Evolutionary conservation across 1,140 invertebrate species (phyloP).

Genomic region (Ceratosolen solmsi): DNA sequence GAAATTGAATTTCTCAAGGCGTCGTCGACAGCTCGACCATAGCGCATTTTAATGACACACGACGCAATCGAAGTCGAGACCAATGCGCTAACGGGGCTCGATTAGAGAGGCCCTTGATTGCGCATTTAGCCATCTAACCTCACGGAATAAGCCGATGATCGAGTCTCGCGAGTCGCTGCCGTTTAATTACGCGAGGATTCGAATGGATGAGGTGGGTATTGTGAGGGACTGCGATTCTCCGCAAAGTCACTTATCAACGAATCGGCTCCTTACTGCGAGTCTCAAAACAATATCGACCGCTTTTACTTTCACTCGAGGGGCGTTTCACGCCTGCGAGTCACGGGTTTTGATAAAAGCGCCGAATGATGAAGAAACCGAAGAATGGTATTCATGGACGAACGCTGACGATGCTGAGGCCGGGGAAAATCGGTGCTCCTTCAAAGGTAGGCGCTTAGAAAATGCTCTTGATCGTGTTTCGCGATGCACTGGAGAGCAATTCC

Average conservation of each 20-base stretch:
- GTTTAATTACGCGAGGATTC: background rate
- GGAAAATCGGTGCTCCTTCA: background rate
- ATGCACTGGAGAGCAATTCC: background rate
- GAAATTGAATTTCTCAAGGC: conserved; percentile 30
- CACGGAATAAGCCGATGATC: conserved; percentile 71
- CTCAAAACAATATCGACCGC: no score
- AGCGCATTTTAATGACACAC: conserved; percentile 55
- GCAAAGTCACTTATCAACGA: background rate
- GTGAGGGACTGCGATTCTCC: no score
- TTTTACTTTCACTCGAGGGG: no score
- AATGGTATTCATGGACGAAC: background rate
- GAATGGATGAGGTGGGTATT: no score
- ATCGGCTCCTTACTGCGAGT: background rate
- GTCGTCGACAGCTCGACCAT: conserved; percentile 13
- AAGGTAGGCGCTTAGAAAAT: no score
- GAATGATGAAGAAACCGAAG: no score
- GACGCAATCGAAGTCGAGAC: conserved; percentile 60
- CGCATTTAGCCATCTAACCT: no score
- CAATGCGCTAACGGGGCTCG: background rate
- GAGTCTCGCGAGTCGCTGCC: conserved; percentile 51
- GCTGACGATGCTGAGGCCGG: background rate
- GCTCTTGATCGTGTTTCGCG: background rate
- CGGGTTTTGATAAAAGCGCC: background rate
- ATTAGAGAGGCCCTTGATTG: background rate
- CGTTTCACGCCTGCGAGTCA: background rate